Evolutionary conservation across 2,113 vertebrate species (phyloP), one percentile per base, ranked within the genome.

Genomic region (Cinclus mexicanus): DNA sequence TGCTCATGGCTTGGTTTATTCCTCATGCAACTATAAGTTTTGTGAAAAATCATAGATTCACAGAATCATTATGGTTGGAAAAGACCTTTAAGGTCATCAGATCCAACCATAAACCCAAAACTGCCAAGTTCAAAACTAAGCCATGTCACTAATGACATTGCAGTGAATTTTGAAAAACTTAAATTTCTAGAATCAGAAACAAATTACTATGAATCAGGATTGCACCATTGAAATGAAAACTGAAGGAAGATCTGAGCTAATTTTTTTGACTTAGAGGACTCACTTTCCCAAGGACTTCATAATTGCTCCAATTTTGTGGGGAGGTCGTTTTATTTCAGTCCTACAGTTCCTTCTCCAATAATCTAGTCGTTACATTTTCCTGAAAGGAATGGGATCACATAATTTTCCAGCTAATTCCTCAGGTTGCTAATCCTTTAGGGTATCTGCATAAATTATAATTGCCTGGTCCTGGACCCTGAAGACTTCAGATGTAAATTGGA

Each of bases 381-480:
- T 15, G 44, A 35, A 35, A 65, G n/a, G 25, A 90, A 59, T 0
- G 1, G 60, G 22, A 26, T n/a, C 1, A 0, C 15, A 41, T 53
- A 0, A 18, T 65, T 83, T 94, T 72, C 33, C 13, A 41, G 18
- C n/a, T 74, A 64, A 49, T 77, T 92, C 24, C 28, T 89, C 28
- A 57, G 19, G 6, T 1, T 60, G 14, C 20, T 79, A 80, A 47
- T 68, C 6, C 5, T 60, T 37, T 47, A 44, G 15, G 12, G 1
- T 18, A 50, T 33, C 25, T 56, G 24, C 21, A 24, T 17, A 4
- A 52, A 39, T 60, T 79, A 10, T 2, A 71, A 10, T 21, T 14
- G 6, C 28, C 46, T 52, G 13, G 6, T 78, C 16, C 15, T 31
- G 74, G 16, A 15, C 5, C 7, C 29, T 78, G 22, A 52, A 68